Base-by-base conservation (phyloP, 2,888 invertebrate genomes). In the Biston betularia region DNA sequence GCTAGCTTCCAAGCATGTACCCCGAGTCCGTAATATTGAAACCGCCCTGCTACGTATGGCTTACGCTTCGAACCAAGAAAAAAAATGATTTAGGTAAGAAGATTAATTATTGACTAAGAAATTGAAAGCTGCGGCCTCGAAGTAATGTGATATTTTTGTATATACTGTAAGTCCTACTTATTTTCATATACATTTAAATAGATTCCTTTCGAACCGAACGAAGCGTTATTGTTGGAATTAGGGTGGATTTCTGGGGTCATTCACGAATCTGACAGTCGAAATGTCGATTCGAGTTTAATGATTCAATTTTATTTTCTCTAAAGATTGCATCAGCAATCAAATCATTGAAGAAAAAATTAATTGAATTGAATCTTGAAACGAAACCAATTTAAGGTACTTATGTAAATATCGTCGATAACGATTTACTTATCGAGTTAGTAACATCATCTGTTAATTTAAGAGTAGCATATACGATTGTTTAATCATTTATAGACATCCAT, bases 81-180 rank as follows among this genome's bases (percentile, higher is more conserved):
- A n/a, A 69, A 79, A 81, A 84, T 83, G 81, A 88, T 85, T 87
- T 90, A 92, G 89, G 85, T 92, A 90, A 88, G 89, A 91, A 82
- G 85, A 88, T 86, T 84, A 88, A 89, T 81, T 90, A 89, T 88
- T 89, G 82, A 90, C 87, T 93, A 90, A 92, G 90, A 87, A 87
- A 90, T 83, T 90, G 90, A 92, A 93, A 93, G 93, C 93, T 93
- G 93, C 93, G 93, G 93, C 93, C 93, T 93, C 93, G 92, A 93
- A 92, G 90, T 93, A 91, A 91, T 93, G 93, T 93, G 93, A 93
- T 93, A 93, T 93, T 93, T 93, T 93, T 93, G 93, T 93, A 93
- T 92, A 93, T 93, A 92, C 90, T 92, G 92, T 93, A 92, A 93
- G 93, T 92, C 91, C 89, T 87, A 92, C 87, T 93, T 93, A 93